Evolutionary conservation across 2,797 vertebrate genomes (phyloP).

Genomic region (Melanotaenia parkinsoni): DNA sequence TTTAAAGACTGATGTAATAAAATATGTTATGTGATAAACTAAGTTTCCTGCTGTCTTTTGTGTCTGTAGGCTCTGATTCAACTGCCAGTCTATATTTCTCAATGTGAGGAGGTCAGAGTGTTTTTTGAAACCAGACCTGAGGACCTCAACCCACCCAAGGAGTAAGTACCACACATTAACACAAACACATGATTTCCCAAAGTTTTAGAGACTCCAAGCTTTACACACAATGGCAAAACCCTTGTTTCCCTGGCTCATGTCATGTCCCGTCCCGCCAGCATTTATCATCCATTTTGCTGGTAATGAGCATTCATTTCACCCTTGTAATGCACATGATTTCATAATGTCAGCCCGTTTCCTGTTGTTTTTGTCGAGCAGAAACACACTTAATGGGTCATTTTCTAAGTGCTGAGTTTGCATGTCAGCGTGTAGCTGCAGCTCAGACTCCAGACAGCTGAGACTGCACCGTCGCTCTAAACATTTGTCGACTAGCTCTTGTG

Average conservation of each 20-base stretch:
- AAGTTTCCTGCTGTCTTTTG: conserved; percentile 11
- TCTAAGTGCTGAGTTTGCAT: conserved; percentile 57
- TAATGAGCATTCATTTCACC: conserved; percentile 55
- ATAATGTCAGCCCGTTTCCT: conserved; percentile 38
- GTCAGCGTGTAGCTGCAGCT: conserved; percentile 44
- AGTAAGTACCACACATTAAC: conserved; percentile 83
- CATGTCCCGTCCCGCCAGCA: conserved; percentile 39
- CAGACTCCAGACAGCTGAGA: conserved; percentile 48
- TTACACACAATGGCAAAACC: conserved; percentile 11
- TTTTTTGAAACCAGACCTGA: conserved; percentile 98
- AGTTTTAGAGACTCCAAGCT: background rate
- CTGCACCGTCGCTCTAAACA: conserved; percentile 2
- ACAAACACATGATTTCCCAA: background rate
- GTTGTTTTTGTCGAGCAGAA: conserved; percentile 31
- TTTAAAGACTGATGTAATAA: background rate
- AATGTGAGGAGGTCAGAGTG: conserved; percentile 95
- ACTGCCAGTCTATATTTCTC: conserved; percentile 96
- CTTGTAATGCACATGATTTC: conserved; percentile 63
- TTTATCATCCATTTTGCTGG: conserved; percentile 18
- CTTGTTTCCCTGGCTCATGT: conserved; percentile 24
- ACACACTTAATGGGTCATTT: conserved; percentile 26
- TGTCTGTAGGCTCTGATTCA: conserved; percentile 91
- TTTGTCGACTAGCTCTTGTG: background rate
- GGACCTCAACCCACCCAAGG: conserved; percentile 94
- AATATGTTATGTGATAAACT: background rate